Conservation (phyloP, 2,888 invertebrate species). For the Chamaedrilus cognettii region DNA sequence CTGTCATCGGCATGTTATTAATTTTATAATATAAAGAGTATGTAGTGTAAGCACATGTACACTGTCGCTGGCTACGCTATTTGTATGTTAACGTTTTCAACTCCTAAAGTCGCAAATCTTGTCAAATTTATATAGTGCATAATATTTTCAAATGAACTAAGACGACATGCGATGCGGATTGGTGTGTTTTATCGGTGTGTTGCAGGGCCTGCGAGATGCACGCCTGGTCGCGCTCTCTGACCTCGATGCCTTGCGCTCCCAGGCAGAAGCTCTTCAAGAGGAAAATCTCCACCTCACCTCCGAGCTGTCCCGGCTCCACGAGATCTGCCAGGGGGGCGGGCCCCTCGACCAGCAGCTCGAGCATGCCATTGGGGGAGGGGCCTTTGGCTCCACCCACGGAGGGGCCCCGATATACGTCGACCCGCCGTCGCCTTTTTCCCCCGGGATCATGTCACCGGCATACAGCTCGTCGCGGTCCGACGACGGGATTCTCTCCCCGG, state of each 20-base stretch:
- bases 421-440: slow-evolving; percentile 13
- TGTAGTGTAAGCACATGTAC: no score
- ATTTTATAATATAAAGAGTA: background rate
- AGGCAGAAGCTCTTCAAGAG: slow-evolving; percentile 31
- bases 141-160: no score
- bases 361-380: background rate
- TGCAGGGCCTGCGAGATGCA: slow-evolving; percentile 50
- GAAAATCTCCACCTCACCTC: slow-evolving; percentile 14
- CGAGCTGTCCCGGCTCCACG: background rate
- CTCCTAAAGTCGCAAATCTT: no score
- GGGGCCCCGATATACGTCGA: no score
- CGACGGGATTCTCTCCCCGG: slow-evolving; percentile 16
- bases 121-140: no score
- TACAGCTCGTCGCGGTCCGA: slow-evolving; percentile 23
- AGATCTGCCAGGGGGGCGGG: background rate
- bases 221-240: slow-evolving; percentile 46
- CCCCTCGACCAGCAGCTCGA: no score
- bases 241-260: slow-evolving; percentile 38
- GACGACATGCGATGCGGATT: no score
- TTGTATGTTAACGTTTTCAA: no score
- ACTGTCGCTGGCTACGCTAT: no score
- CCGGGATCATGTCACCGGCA: slow-evolving; percentile 22
- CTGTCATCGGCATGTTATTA: background rate
- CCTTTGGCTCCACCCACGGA: background rate
- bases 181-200: no score